Percentiles rank a stretch among this genome's conserved stretches.
Evolutionary conservation across 2,797 vertebrate genomes (phyloP).

Genomic region (Acanthurus lineatus): DNA sequence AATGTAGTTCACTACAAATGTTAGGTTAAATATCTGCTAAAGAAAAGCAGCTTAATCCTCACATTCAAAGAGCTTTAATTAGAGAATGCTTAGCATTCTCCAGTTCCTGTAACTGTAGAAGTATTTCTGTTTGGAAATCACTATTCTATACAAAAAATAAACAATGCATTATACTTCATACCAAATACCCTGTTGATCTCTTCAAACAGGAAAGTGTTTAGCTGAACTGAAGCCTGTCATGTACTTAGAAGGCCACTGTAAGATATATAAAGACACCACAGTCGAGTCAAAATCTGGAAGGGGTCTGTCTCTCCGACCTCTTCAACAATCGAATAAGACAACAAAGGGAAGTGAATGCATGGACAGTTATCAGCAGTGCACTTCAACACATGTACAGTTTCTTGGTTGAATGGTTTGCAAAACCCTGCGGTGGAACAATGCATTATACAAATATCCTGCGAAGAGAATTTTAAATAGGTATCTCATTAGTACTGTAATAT

Average conservation of each 20-base stretch:
- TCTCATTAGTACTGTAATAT: slow-evolving; percentile 84
- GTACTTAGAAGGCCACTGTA: slow-evolving; percentile 17
- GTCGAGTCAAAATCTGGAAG: slow-evolving; percentile 16
- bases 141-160: background rate
- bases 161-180: background rate
- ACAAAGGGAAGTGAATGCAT: slow-evolving; percentile 43
- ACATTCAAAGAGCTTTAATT: background rate
- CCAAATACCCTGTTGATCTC: background rate
- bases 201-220: slow-evolving; percentile 22
- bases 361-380: slow-evolving; percentile 45
- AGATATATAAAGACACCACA: slow-evolving; percentile 25
- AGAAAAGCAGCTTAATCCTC: background rate
- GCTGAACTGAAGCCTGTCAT: slow-evolving; percentile 20
- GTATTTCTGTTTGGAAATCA: background rate
- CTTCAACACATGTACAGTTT: slow-evolving; percentile 65
- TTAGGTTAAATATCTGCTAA: background rate
- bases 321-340: slow-evolving; percentile 52
- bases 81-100: background rate
- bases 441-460: slow-evolving; percentile 83
- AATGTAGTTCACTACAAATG: background rate
- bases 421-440: slow-evolving; percentile 77
- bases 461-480: slow-evolving; percentile 84
- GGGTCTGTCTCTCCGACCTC: slow-evolving; percentile 15
- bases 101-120: background rate
- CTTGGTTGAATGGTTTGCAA: slow-evolving; percentile 68